These are phyloP conservation scores for Amphilophus citrinellus DNA, from an alignment of 2,113 vertebrate species.

Conservation along the genomic window DNA sequence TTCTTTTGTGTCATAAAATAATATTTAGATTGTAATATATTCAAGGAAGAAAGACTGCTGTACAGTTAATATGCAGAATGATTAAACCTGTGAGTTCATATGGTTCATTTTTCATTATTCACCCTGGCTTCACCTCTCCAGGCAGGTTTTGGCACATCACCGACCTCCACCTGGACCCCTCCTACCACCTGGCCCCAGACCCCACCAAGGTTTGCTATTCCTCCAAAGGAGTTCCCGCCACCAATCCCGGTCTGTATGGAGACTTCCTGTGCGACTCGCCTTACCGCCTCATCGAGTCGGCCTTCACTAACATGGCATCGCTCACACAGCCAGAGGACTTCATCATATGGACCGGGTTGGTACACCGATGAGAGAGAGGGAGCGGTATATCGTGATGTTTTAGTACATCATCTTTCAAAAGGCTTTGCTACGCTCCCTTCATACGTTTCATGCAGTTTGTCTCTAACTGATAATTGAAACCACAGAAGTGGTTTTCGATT, in stretches of 20 bases:
- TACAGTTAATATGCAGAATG: background rate
- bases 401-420: background rate
- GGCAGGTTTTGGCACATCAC: slow-evolving; percentile 96
- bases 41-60: background rate
- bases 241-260: slow-evolving; percentile 88
- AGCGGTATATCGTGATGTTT: accelerated
- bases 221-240: slow-evolving; percentile 89
- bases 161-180: slow-evolving; percentile 95
- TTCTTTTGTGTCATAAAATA: background rate
- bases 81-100: background rate
- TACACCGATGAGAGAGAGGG: slow-evolving; percentile 2
- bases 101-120: background rate
- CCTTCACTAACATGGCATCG: slow-evolving; percentile 88
- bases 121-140: slow-evolving; percentile 48
- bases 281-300: slow-evolving; percentile 92
- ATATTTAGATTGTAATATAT: no score
- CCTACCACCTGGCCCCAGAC: slow-evolving; percentile 89
- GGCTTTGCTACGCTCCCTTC: background rate
- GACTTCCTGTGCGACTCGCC: slow-evolving; percentile 95
- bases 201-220: slow-evolving; percentile 92
- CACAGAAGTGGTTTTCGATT: background rate
- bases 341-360: slow-evolving; percentile 98
- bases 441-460: background rate
- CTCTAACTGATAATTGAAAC: background rate
- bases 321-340: slow-evolving; percentile 85